Conservation (phyloP, 1,140 invertebrate genomes). For the Camponotus pennsylvanicus region DNA sequence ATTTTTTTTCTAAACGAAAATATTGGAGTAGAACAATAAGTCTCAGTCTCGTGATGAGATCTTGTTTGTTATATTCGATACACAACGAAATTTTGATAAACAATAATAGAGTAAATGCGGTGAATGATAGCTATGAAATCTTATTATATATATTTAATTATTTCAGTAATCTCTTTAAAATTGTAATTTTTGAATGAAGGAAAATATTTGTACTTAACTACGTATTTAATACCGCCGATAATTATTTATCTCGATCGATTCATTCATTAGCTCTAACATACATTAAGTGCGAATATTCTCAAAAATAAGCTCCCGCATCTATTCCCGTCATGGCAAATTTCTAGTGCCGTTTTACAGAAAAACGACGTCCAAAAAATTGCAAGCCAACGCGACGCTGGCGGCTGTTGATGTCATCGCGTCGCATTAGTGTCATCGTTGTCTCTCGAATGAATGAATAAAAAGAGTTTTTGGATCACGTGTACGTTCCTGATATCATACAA, state of each 20-base stretch:
- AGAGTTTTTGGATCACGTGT: neutral
- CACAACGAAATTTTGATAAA: neutral
- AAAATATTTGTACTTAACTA: neutral
- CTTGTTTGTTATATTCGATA: neutral
- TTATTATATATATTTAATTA: neutral
- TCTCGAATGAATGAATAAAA: neutral
- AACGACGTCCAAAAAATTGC: neutral
- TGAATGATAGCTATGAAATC: neutral
- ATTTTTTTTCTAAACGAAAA: too few species aligned
- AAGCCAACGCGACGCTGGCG: neutral
- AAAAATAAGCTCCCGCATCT: neutral
- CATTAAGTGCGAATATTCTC: neutral
- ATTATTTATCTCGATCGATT: neutral
- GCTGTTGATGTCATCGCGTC: neutral
- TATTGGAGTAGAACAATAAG: too few species aligned
- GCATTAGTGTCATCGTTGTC: neutral
- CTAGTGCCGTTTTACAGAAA: neutral
- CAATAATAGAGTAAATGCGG: neutral
- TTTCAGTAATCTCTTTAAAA: neutral
- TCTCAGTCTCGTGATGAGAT: neutral
- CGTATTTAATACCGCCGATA: too few species aligned
- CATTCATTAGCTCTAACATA: neutral
- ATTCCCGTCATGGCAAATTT: constrained; percentile 9
- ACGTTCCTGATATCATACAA: neutral
- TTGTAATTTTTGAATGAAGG: neutral